phyloP scores from a whole-genome alignment of 2,797 vertebrate species.

The Tadarida brasiliensis region DNA sequence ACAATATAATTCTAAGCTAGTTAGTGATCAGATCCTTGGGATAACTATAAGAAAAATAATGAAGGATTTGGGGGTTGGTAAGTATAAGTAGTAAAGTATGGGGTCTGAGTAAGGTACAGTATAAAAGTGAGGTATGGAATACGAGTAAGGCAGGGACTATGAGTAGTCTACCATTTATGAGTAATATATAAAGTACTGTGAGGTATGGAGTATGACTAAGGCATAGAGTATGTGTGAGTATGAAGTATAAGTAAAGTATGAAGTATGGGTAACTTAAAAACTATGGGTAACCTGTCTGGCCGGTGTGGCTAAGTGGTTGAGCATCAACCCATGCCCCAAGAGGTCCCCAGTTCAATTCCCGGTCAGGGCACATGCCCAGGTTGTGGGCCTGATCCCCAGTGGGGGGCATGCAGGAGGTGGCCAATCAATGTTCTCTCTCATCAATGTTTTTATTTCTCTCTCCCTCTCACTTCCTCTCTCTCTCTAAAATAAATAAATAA shows the following conservation, averaged over 20 bases:
- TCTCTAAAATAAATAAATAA: too few species aligned
- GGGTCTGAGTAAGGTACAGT: background rate
- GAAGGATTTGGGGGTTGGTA: background rate
- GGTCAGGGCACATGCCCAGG: too few species aligned
- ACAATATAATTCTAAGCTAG: background rate
- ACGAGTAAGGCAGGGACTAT: background rate
- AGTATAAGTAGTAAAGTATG: background rate
- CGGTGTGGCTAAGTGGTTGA: too few species aligned
- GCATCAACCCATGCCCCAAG: too few species aligned
- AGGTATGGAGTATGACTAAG: background rate
- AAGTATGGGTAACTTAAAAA: background rate
- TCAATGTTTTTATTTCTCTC: too few species aligned
- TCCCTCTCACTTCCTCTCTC: too few species aligned
- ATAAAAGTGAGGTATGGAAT: background rate
- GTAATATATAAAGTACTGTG: too few species aligned
- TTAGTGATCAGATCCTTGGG: background rate
- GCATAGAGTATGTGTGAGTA: background rate
- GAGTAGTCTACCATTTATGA: background rate
- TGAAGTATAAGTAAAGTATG: background rate
- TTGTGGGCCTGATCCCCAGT: too few species aligned
- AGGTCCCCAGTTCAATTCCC: too few species aligned
- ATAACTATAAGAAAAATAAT: conserved; percentile 8
- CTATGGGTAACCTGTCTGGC: too few species aligned
- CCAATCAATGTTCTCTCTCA: too few species aligned
- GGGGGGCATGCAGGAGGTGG: too few species aligned